phyloP scores from a whole-genome alignment of 2,888 invertebrate genomes.

The Conus canariensis region DNA sequence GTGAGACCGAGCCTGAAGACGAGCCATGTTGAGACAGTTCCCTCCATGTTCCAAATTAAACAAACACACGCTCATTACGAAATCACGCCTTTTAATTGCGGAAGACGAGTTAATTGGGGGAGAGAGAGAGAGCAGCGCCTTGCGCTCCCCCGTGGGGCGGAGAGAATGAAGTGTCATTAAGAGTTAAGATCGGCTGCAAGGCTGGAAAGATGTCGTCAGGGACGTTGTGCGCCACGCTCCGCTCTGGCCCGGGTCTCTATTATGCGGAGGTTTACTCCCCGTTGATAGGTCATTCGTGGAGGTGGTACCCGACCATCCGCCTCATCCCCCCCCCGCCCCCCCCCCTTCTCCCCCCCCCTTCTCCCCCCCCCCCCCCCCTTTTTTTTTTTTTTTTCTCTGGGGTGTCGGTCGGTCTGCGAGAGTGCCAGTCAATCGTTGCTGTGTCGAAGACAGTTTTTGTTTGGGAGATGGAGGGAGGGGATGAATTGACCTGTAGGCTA shows the following conservation, averaged over 20 bases:
- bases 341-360: too few species aligned
- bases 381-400: too few species aligned
- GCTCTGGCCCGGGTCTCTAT: not conserved
- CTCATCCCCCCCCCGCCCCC: not conserved
- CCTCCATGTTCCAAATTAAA: slow-evolving; percentile 38
- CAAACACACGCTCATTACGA: slow-evolving; percentile 41
- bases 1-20: not conserved
- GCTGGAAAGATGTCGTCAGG: not conserved
- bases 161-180: slow-evolving; percentile 35
- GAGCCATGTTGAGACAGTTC: slow-evolving; percentile 32
- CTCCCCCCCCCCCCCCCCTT: too few species aligned
- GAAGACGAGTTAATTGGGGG: slow-evolving; percentile 30
- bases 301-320: not conserved
- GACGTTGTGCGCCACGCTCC: not conserved
- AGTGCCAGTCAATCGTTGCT: too few species aligned
- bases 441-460: too few species aligned
- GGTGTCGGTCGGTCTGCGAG: too few species aligned
- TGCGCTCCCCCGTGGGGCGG: not conserved
- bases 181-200: not conserved
- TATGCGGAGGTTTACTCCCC: slow-evolving; percentile 17
- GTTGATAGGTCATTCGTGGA: not conserved
- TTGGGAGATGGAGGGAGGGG: too few species aligned
- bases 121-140: not conserved
- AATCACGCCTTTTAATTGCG: slow-evolving; percentile 40
- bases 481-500: too few species aligned